Evolutionary conservation across 2,113 vertebrate species (phyloP), one percentile per base, ranked within the genome.

Genomic region (Cyanistes caeruleus): DNA sequence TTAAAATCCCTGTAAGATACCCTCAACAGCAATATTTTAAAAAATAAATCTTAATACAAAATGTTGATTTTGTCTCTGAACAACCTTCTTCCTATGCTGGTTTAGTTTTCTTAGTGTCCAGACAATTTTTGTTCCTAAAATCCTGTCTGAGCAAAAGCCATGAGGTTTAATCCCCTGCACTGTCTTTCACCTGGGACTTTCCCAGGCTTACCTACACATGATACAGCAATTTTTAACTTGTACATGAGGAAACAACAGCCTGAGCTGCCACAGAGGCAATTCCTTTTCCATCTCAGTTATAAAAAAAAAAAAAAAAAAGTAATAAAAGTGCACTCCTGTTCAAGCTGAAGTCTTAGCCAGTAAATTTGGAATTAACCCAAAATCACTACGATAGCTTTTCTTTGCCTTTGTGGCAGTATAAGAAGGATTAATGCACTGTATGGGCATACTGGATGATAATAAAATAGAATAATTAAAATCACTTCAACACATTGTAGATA

Each of bases 401-500:
- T 92, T 85, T 97, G 92, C 96, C 92, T 98, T 97, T 89, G 89
- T 97, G 79, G 84, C 90, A 97, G 95, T 90, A 43, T 96, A 97
- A 96, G 95, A 80, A 96, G 96, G 96, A 98, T 98, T 98, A 98
- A 89, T 96, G 93, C 82, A 62, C 55, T 93, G 27, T 52, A 72
- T 91, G 90, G 96, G 60, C 92, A 84, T 21, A 93, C 64, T 75
- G 93, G 90, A 73, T 94, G 95, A 93, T 97, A 97, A 97, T 97
- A 97, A 97, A 96, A 81, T 48, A 82, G 89, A 87, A 65, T 65
- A 98, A 98, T 98, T 98, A 96, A 97, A 98, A 97, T 96, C 64
- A 93, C 74, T 95, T 94, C 82, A 95, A 91, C 90, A 85, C 93
- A 84, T 67, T 96, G 64, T 56, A 97, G 93, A 96, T 97, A 97